Evolutionary conservation across 2,888 invertebrate genomes (phyloP).

Genomic region (Latheticus oryzae): DNA sequence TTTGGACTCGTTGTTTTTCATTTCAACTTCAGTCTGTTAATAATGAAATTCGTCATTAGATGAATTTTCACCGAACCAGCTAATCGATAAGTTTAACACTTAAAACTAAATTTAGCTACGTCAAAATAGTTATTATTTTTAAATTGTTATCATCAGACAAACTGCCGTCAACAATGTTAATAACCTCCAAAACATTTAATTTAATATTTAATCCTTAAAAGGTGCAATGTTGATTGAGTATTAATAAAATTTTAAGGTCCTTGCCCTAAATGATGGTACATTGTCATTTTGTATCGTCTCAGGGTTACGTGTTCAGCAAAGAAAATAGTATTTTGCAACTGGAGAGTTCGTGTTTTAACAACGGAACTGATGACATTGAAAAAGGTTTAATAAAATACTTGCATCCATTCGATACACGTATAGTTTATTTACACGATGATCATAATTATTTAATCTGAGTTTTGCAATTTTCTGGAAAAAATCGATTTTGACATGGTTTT

Average conservation of each 20-base stretch:
- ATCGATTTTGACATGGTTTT: conserved; percentile 16
- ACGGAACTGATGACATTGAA: conserved; percentile 52
- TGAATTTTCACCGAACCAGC: too few species aligned
- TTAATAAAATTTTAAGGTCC: conserved; percentile 41
- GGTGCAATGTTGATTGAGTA: too few species aligned
- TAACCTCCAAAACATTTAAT: too few species aligned
- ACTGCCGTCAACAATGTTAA: too few species aligned
- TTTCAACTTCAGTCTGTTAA: too few species aligned
- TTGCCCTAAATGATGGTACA: conserved; percentile 52
- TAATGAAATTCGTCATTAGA: too few species aligned
- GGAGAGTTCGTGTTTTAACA: conserved; percentile 41
- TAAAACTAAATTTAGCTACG: too few species aligned
- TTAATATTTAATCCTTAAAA: too few species aligned
- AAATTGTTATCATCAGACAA: too few species aligned
- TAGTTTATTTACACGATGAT: conserved; percentile 18
- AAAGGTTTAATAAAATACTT: conserved; percentile 36
- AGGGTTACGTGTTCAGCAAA: conserved; percentile 43
- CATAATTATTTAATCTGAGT: conserved; percentile 5
- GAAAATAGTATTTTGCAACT: conserved; percentile 42
- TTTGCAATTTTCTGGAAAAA: conserved; percentile 22
- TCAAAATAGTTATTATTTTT: too few species aligned
- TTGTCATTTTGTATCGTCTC: conserved; percentile 24
- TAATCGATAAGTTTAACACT: too few species aligned
- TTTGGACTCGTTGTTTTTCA: too few species aligned
- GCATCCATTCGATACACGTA: conserved; percentile 29